phyloP scores from a whole-genome alignment of 2,888 invertebrate genomes.

The Drosophila pseudotakahashii region DNA sequence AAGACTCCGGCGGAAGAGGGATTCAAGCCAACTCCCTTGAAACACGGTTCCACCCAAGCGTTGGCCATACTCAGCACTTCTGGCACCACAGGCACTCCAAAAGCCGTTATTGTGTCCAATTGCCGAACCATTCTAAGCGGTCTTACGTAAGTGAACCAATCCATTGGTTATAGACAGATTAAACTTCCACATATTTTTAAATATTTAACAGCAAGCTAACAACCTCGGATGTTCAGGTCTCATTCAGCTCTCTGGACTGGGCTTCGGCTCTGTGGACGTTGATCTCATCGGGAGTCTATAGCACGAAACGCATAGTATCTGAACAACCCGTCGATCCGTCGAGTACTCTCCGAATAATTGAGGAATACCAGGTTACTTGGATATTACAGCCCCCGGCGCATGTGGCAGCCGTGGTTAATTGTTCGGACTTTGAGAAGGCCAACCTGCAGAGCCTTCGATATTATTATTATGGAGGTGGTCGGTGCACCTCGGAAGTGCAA shows the following conservation, averaged over 20 bases:
- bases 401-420: slow-evolving; percentile 47
- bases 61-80: slow-evolving; percentile 79
- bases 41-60: slow-evolving; percentile 61
- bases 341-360: slow-evolving; percentile 53
- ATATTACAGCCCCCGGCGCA: slow-evolving; percentile 57
- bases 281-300: slow-evolving; percentile 42
- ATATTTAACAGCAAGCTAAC: slow-evolving; percentile 41
- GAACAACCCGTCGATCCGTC: slow-evolving; percentile 57
- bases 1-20: slow-evolving; percentile 19
- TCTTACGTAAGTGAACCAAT: slow-evolving; percentile 20
- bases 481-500: slow-evolving; percentile 50
- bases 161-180: too few relatives aligned
- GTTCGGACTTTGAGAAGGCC: slow-evolving; percentile 39
- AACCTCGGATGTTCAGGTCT: slow-evolving; percentile 56
- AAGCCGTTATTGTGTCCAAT: slow-evolving; percentile 62
- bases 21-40: slow-evolving; percentile 57
- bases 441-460: slow-evolving; percentile 56
- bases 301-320: slow-evolving; percentile 69
- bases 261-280: slow-evolving; percentile 48
- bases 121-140: slow-evolving; percentile 29
- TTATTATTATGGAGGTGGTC: slow-evolving; percentile 51
- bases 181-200: too few relatives aligned
- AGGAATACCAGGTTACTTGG: slow-evolving; percentile 59
- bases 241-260: slow-evolving; percentile 63
- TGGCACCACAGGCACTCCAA: slow-evolving; percentile 79